Conservation (phyloP, 2,888 invertebrate genomes). For the Strigamia transsilvanica region DNA sequence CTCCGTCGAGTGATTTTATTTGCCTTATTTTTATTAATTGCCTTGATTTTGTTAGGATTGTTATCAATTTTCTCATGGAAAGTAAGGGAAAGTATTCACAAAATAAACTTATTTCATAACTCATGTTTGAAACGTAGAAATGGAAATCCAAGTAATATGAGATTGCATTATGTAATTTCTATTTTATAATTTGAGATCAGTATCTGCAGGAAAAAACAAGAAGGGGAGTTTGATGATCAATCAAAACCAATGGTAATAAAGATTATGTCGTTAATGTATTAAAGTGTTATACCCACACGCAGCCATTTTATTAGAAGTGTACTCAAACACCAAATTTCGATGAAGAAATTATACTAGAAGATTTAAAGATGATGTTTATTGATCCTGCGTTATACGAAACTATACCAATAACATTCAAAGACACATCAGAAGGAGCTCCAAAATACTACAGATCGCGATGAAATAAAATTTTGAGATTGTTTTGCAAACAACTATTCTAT, state of each 20-base stretch:
- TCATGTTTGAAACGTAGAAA: background rate
- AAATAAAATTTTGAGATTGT: too few species aligned
- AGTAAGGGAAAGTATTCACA: background rate
- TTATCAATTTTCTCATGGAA: background rate
- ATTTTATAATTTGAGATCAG: background rate
- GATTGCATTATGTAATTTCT: background rate
- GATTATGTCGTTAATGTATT: background rate
- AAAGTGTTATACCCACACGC: background rate
- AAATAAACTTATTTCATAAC: background rate
- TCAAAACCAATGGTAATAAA: background rate
- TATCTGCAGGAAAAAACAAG: background rate
- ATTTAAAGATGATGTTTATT: background rate
- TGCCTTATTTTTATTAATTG: background rate
- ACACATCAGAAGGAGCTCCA: background rate
- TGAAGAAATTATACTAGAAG: background rate
- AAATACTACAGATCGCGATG: background rate
- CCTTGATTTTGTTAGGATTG: background rate
- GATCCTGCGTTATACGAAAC: conserved; percentile 9
- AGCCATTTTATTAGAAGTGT: background rate
- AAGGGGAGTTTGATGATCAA: background rate
- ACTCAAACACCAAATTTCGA: background rate
- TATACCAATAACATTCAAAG: background rate
- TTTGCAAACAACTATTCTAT: too few species aligned
- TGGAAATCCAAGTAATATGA: background rate
- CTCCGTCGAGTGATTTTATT: background rate